These are phyloP conservation scores for Ploceus nigricollis DNA, from an alignment of 2,113 vertebrate species.

Conservation along the genomic window DNA sequence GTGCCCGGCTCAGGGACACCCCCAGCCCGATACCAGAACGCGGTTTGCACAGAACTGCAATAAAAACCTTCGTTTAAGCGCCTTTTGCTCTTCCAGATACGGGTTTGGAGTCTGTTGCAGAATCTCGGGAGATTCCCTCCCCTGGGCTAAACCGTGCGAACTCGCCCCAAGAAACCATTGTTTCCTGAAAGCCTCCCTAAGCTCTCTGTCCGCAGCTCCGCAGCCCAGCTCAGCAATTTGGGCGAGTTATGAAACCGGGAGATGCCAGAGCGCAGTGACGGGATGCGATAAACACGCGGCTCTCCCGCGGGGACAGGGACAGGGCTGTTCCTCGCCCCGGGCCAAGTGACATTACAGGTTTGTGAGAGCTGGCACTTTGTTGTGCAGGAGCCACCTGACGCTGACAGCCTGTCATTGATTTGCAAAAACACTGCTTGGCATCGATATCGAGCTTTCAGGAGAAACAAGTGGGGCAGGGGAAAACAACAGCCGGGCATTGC, in stretches of 20 bases:
- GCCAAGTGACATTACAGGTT: conserved; percentile 48
- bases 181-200: conserved; percentile 10
- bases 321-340: conserved; percentile 16
- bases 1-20: not conserved
- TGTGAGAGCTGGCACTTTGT: conserved; percentile 33
- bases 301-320: conserved; percentile 1
- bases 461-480: conserved; percentile 25
- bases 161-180: not conserved
- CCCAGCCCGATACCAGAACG: not conserved
- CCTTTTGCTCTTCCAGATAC: not conserved
- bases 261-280: not conserved
- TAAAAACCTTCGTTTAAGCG: not conserved
- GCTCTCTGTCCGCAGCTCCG: not conserved
- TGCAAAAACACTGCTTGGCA: conserved; percentile 42
- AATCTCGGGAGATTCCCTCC: not conserved
- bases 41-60: not conserved
- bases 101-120: not conserved
- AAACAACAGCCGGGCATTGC: not conserved
- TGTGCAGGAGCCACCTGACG: conserved; percentile 41
- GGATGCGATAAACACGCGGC: conserved; percentile 29
- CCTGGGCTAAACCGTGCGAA: not conserved
- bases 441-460: conserved; percentile 32
- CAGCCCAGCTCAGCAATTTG: conserved; percentile 37
- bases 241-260: conserved; percentile 33
- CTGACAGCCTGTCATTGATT: conserved; percentile 60